These are phyloP conservation scores for Entomobrya proxima DNA, from an alignment of 2,888 invertebrate genomes.

Conservation along the genomic window DNA sequence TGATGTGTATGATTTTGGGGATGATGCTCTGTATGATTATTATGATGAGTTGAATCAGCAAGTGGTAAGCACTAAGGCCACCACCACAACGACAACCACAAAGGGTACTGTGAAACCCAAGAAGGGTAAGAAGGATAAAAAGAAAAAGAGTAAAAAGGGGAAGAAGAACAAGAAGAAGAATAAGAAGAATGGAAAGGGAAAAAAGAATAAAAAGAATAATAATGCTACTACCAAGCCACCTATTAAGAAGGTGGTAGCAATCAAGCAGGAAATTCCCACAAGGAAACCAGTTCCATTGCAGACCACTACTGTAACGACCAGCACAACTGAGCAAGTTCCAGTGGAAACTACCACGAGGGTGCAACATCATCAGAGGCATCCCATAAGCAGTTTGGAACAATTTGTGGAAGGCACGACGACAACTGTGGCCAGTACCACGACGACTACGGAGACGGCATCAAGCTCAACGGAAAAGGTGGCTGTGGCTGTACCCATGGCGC, in stretches of 20 bases:
- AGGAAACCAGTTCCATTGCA: conserved; percentile 38
- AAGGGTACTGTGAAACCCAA: conserved; percentile 54
- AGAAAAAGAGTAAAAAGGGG: conserved; percentile 12
- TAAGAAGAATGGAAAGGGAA: conserved; percentile 48
- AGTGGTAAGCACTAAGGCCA: conserved; percentile 64
- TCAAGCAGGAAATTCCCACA: conserved; percentile 51
- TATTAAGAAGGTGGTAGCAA: conserved; percentile 19
- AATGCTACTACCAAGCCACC: conserved; percentile 29
- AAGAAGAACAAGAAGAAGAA: conserved; percentile 49
- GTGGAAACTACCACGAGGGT: conserved; percentile 18
- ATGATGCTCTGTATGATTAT: conserved; percentile 31
- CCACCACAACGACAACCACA: conserved; percentile 56
- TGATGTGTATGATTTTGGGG: conserved; percentile 57
- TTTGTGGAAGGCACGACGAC: conserved; percentile 28
- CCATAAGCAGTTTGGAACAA: conserved; percentile 57
- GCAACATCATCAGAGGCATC: conserved; percentile 66
- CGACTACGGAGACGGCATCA: conserved; percentile 42
- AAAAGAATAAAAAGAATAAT: conserved; percentile 24
- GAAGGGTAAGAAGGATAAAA: conserved; percentile 41
- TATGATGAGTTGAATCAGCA: conserved; percentile 50
- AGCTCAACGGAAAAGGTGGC: conserved; percentile 19
- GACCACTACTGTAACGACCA: conserved; percentile 45
- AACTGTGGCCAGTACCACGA: conserved; percentile 46
- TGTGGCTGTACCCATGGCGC: background rate
- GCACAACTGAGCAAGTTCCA: conserved; percentile 25